Conservation (phyloP, 2,888 invertebrate species). For the Cancer borealis region DNA sequence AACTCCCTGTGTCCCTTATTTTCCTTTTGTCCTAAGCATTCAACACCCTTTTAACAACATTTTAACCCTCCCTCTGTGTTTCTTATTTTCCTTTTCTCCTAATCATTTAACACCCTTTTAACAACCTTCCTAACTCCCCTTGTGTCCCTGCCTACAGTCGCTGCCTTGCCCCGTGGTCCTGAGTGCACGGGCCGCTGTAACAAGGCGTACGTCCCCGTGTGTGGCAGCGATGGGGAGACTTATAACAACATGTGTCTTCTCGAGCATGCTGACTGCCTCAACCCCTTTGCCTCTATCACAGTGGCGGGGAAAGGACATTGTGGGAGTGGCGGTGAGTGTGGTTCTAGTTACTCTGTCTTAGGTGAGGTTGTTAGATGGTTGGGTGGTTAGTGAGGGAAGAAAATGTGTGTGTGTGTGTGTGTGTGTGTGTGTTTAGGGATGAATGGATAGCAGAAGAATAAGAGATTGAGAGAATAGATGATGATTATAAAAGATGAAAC, state of each 20-base stretch:
- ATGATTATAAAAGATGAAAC: no score
- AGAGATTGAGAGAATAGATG: no score
- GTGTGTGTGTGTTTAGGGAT: no score
- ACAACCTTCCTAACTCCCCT: background rate
- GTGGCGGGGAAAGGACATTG: slow-evolving; percentile 48
- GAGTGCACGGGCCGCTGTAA: slow-evolving; percentile 35
- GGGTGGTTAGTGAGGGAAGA: background rate
- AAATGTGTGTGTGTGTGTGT: no score
- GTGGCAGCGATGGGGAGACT: slow-evolving; percentile 64
- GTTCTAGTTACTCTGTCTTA: background rate
- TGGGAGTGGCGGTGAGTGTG: background rate
- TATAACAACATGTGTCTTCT: slow-evolving; percentile 57
- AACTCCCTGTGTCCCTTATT: no score
- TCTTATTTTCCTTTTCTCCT: no score
- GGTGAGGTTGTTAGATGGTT: slow-evolving; percentile 33
- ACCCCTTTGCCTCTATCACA: slow-evolving; percentile 50
- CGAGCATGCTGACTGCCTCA: slow-evolving; percentile 49
- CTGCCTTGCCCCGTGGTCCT: slow-evolving; percentile 56
- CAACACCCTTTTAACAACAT: no score
- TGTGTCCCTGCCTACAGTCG: slow-evolving; percentile 39
- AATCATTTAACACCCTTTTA: no score
- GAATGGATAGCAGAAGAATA: background rate
- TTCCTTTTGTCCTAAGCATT: no score
- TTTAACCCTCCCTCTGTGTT: no score
- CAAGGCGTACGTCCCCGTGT: background rate